Conservation (phyloP, 2,113 vertebrate species). For the Actenoides lindsayi region DNA sequence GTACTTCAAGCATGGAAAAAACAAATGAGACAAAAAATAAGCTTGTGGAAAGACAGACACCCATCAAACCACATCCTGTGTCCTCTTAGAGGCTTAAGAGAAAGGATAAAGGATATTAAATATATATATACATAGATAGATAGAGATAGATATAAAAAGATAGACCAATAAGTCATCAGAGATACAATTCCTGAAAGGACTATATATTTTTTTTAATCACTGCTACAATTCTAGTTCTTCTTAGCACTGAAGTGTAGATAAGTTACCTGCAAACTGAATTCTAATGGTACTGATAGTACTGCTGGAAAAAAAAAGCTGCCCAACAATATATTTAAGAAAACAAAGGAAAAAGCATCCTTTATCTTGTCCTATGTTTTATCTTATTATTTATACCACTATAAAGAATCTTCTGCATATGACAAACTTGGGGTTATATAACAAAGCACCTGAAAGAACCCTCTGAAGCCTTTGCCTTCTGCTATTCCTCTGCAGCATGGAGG, state of each 20-base stretch:
- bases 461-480: background rate
- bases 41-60: background rate
- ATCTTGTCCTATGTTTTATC: background rate
- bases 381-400: background rate
- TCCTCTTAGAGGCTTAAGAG: background rate
- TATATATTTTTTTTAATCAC: background rate
- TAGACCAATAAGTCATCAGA: background rate
- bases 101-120: background rate
- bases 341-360: background rate
- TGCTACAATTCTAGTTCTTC: background rate
- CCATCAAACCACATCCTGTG: background rate
- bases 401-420: background rate
- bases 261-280: background rate
- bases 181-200: background rate
- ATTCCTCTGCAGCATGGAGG: background rate
- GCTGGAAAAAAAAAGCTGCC: background rate
- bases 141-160: background rate
- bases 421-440: background rate
- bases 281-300: background rate
- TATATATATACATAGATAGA: too few species aligned
- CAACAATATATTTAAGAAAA: background rate
- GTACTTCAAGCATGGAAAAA: background rate
- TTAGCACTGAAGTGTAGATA: background rate
- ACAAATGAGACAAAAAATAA: background rate
- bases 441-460: background rate